Evolutionary conservation across 2,113 vertebrate species (phyloP).

Genomic region (Syngnathus scovelli): DNA sequence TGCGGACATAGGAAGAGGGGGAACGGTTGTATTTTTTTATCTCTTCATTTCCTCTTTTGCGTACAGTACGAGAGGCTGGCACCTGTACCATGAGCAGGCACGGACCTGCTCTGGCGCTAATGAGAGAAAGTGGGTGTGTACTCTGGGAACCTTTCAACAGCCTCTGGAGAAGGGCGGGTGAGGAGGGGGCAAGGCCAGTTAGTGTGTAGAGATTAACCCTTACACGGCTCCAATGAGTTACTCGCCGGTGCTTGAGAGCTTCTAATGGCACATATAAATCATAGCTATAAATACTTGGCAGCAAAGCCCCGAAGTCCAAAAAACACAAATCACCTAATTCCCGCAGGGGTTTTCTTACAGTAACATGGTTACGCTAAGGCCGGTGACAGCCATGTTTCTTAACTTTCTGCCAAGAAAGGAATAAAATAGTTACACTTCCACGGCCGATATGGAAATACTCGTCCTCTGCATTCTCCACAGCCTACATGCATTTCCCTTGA

Average conservation of each 20-base stretch:
- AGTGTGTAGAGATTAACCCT: constrained; percentile 31
- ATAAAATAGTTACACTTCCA: constrained; percentile 22
- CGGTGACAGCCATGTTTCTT: constrained; percentile 40
- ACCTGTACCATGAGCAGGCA: constrained; percentile 46
- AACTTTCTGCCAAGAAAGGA: constrained; percentile 30
- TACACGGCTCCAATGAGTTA: background rate
- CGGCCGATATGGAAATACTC: background rate
- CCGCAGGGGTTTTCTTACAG: constrained; percentile 37
- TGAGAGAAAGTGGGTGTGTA: constrained; percentile 57
- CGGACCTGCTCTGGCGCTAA: constrained; percentile 48
- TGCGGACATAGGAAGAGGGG: constrained; percentile 6
- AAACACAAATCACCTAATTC: constrained; percentile 56
- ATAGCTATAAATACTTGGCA: constrained; percentile 14
- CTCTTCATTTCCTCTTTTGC: constrained; percentile 25
- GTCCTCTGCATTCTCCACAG: constrained; percentile 17
- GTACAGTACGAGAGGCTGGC: constrained; percentile 30
- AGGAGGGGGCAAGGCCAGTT: constrained; percentile 18
- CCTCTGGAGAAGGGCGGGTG: constrained; percentile 18
- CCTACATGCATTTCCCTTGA: constrained; percentile 24
- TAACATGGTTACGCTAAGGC: constrained; percentile 39
- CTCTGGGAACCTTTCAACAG: constrained; percentile 45
- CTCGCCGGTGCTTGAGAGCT: background rate
- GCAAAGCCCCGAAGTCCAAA: constrained; percentile 40
- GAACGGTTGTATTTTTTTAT: constrained; percentile 14
- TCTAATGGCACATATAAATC: constrained; percentile 7